A percentile compares a stretch with the other conserved stretches of the same genome.
Evolutionary conservation across 1,140 invertebrate species (phyloP).

Genomic region (Anagrus nilaparvatae): DNA sequence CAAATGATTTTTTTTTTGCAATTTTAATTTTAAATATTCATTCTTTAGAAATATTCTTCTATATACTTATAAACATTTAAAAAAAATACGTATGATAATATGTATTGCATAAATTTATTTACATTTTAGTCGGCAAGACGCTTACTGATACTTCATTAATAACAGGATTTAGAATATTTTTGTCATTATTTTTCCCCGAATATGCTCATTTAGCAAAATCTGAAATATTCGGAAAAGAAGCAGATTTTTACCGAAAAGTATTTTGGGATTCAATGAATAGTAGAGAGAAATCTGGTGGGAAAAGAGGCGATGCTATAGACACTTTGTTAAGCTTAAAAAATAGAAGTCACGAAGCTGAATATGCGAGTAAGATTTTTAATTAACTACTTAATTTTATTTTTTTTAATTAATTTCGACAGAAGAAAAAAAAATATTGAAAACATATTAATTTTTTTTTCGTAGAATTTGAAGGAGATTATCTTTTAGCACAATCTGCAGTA

Average conservation of each 20-base stretch:
- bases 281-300: conserved; percentile 24
- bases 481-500: conserved; percentile 26
- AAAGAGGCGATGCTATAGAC: conserved; percentile 36
- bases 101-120: no score
- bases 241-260: conserved; percentile 25
- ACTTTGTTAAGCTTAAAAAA: conserved; percentile 32
- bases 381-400: no score
- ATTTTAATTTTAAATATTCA: no score
- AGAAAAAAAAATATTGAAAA: no score
- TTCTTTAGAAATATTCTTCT: no score
- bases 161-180: no score
- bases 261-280: conserved; percentile 32
- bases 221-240: conserved; percentile 8
- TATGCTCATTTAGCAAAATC: conserved; percentile 4
- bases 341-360: conserved; percentile 14
- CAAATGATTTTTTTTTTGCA: no score
- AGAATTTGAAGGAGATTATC: conserved; percentile 17
- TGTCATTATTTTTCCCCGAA: conserved; percentile 12
- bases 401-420: no score
- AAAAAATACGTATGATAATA: no score
- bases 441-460: not conserved
- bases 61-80: no score
- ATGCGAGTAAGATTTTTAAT: conserved; percentile 11
- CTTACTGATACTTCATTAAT: no score
- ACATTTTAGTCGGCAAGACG: no score